Percentiles rank a stretch among this genome's conserved stretches.
Evolutionary conservation across 2,113 vertebrate species (phyloP).

Genomic region (Capra hircus): DNA sequence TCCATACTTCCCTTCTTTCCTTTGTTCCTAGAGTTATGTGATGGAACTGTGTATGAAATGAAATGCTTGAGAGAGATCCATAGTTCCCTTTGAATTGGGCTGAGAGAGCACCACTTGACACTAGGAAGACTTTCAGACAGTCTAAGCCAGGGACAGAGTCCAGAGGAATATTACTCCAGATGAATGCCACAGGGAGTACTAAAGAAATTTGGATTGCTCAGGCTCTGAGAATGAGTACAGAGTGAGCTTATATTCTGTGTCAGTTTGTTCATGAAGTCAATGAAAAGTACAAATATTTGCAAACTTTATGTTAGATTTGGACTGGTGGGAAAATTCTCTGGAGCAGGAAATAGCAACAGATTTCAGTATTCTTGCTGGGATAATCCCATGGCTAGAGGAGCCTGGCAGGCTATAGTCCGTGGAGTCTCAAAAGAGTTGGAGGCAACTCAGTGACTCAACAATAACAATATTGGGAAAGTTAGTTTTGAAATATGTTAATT

Average conservation of each 20-base stretch:
- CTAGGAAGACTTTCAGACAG: not conserved
- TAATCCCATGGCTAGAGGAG: not conserved
- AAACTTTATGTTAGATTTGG: not conserved
- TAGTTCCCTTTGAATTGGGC: not conserved
- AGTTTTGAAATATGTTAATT: not conserved
- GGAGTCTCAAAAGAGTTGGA: not conserved
- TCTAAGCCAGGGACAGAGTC: not conserved
- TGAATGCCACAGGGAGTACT: not conserved
- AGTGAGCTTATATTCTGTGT: not conserved
- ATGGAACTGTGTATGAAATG: not conserved
- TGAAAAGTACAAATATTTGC: not conserved
- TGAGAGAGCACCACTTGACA: not conserved
- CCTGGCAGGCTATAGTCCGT: not conserved
- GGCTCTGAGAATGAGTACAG: not conserved
- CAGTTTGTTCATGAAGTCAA: not conserved
- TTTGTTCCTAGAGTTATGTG: not conserved
- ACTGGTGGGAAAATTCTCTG: not conserved
- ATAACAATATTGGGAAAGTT: not conserved
- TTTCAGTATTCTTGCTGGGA: not conserved
- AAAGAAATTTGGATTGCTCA: not conserved
- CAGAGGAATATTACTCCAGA: not conserved
- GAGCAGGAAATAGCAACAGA: not conserved
- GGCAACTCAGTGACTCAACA: not conserved
- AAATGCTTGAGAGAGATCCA: not conserved
- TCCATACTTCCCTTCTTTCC: not conserved